Evolutionary conservation across 1,140 invertebrate species (phyloP).

Genomic region (Drosophila nigromelanica): DNA sequence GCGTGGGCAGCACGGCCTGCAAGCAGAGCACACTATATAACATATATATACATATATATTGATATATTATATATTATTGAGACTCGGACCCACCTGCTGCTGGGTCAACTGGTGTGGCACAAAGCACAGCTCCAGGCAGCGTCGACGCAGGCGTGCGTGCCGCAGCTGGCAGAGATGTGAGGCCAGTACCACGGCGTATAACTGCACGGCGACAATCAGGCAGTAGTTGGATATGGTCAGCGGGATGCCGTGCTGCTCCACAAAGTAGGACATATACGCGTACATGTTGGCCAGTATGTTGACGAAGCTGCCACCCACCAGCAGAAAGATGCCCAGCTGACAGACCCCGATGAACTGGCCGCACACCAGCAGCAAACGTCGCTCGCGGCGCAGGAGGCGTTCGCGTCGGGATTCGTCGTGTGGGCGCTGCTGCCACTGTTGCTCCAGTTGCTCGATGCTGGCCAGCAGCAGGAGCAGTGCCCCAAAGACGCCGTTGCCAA

Average conservation of each 20-base stretch:
- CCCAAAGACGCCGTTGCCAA: slow-evolving; percentile 62
- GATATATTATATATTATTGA: background rate
- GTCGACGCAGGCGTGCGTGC: slow-evolving; percentile 20
- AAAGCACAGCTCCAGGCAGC: slow-evolving; percentile 43
- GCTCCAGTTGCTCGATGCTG: slow-evolving; percentile 35
- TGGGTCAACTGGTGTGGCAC: slow-evolving; percentile 22
- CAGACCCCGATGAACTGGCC: slow-evolving; percentile 31
- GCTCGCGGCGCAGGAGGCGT: slow-evolving; percentile 20
- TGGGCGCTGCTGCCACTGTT: slow-evolving; percentile 11
- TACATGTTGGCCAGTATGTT: slow-evolving; percentile 77
- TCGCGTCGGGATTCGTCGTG: background rate
- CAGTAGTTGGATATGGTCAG: slow-evolving; percentile 76
- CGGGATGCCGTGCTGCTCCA: slow-evolving; percentile 58
- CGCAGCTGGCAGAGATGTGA: slow-evolving; percentile 62
- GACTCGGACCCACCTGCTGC: slow-evolving; percentile 36
- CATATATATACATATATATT: background rate
- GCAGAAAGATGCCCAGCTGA: slow-evolving; percentile 63
- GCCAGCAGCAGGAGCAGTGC: slow-evolving; percentile 54
- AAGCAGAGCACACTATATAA: background rate
- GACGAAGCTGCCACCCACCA: slow-evolving; percentile 63
- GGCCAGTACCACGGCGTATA: slow-evolving; percentile 61
- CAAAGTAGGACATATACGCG: slow-evolving; percentile 74
- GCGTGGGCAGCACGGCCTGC: slow-evolving; percentile 45
- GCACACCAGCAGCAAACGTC: slow-evolving; percentile 28
- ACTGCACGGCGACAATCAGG: slow-evolving; percentile 52